These are phyloP conservation scores for Aphodius granarius DNA, from an alignment of 2,888 invertebrate species.

Conservation along the genomic window DNA sequence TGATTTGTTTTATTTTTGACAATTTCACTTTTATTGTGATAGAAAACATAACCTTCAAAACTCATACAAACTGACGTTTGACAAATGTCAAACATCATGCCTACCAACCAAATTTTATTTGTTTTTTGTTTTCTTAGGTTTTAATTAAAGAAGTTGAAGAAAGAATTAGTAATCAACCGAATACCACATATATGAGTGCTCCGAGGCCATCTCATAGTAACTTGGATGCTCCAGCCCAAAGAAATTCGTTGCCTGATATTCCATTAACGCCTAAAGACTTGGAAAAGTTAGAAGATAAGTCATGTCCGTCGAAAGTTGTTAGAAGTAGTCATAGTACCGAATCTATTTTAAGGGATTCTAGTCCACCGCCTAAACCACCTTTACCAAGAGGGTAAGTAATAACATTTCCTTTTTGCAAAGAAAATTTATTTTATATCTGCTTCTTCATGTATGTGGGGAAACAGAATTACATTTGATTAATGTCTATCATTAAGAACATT, in stretches of 20 bases:
- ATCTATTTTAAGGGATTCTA: slow-evolving; percentile 72
- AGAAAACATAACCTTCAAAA: too few relatives aligned
- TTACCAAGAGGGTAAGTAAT: slow-evolving; percentile 74
- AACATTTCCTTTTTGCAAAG: too few relatives aligned
- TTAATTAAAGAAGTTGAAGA: slow-evolving; percentile 26
- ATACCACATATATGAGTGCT: slow-evolving; percentile 45
- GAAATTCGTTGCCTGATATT: slow-evolving; percentile 77
- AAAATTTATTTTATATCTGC: too few relatives aligned
- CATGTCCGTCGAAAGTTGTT: slow-evolving; percentile 51
- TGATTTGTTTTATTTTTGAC: too few relatives aligned
- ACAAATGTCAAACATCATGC: too few relatives aligned
- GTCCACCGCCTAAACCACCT: slow-evolving; percentile 86
- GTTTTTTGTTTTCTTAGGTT: slow-evolving; percentile 12
- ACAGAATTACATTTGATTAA: too few relatives aligned
- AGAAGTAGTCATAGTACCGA: slow-evolving; percentile 81
- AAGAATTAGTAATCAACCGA: slow-evolving; percentile 64
- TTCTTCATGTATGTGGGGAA: too few relatives aligned
- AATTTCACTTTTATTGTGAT: too few relatives aligned
- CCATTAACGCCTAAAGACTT: slow-evolving; percentile 79
- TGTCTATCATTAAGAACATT: too few relatives aligned
- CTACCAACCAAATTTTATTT: too few relatives aligned
- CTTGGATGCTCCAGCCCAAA: slow-evolving; percentile 58
- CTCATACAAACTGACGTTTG: too few relatives aligned
- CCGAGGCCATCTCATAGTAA: slow-evolving; percentile 52
- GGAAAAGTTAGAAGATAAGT: slow-evolving; percentile 64